These are phyloP conservation scores for Machimus rusticus DNA, from an alignment of 2,888 invertebrate genomes.

Conservation along the genomic window DNA sequence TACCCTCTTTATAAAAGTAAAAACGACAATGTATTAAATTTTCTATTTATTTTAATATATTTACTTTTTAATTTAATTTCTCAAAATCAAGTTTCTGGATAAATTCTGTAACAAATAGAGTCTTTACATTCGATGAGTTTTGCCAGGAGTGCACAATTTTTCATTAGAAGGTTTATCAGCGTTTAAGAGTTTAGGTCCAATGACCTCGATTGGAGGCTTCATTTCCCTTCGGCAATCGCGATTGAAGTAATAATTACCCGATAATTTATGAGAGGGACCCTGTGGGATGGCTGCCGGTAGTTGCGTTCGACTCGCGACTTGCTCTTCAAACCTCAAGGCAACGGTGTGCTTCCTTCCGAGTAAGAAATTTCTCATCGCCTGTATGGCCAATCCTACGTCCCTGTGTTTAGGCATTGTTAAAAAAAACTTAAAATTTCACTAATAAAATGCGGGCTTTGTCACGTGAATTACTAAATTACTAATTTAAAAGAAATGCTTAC, in stretches of 20 bases:
- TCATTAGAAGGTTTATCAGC: slow-evolving; percentile 54
- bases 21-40: neutral
- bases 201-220: slow-evolving; percentile 57
- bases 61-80: neutral
- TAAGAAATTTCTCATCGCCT: slow-evolving; percentile 70
- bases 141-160: slow-evolving; percentile 68
- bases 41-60: neutral
- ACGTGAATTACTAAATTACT: neutral
- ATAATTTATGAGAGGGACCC: slow-evolving; percentile 79
- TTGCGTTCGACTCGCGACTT: slow-evolving; percentile 76
- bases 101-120: neutral
- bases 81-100: neutral
- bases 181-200: slow-evolving; percentile 54
- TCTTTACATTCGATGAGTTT: slow-evolving; percentile 64
- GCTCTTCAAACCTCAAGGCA: slow-evolving; percentile 73
- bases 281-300: slow-evolving; percentile 84
- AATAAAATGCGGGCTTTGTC: neutral
- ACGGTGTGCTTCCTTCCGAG: slow-evolving; percentile 71
- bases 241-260: slow-evolving; percentile 82
- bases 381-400: slow-evolving; percentile 72
- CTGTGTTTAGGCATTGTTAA: slow-evolving; percentile 60
- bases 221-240: slow-evolving; percentile 78
- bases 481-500: neutral
- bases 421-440: neutral
- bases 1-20: neutral